These are phyloP conservation scores for Sicus ferrugineus DNA, from an alignment of 2,888 invertebrate genomes.

Conservation along the genomic window DNA sequence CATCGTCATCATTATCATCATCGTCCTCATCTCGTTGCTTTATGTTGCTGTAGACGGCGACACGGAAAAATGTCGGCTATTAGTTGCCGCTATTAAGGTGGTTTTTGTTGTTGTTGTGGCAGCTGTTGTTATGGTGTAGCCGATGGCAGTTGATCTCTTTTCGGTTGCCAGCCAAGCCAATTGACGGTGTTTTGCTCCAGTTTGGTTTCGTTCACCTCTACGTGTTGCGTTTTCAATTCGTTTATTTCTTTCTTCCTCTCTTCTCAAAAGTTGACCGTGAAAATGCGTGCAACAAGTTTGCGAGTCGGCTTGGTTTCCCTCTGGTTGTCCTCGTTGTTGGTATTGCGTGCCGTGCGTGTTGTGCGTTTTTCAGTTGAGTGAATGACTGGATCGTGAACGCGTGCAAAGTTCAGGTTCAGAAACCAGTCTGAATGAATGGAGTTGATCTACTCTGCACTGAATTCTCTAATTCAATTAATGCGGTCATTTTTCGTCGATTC, in stretches of 20 bases:
- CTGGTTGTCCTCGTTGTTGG: neutral
- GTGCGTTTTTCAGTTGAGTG: constrained; percentile 28
- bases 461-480: too few species aligned
- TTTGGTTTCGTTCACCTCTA: constrained; percentile 32
- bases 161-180: neutral
- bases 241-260: neutral
- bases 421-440: neutral
- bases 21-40: neutral
- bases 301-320: neutral
- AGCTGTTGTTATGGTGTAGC: constrained; percentile 17
- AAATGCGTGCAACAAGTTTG: constrained; percentile 15
- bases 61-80: neutral
- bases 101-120: constrained; percentile 7
- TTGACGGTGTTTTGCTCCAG: constrained; percentile 36
- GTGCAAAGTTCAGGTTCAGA: constrained; percentile 19
- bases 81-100: neutral
- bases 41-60: neutral
- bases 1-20: neutral
- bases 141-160: neutral
- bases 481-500: too few species aligned
- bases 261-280: constrained; percentile 27
- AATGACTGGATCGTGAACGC: neutral
- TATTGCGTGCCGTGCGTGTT: neutral
- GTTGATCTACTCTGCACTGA: too few species aligned
- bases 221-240: constrained; percentile 7